Evolutionary conservation across 2,113 vertebrate genomes (phyloP), one percentile per base, ranked within the genome.

Genomic region (Psittacus erithacus): DNA sequence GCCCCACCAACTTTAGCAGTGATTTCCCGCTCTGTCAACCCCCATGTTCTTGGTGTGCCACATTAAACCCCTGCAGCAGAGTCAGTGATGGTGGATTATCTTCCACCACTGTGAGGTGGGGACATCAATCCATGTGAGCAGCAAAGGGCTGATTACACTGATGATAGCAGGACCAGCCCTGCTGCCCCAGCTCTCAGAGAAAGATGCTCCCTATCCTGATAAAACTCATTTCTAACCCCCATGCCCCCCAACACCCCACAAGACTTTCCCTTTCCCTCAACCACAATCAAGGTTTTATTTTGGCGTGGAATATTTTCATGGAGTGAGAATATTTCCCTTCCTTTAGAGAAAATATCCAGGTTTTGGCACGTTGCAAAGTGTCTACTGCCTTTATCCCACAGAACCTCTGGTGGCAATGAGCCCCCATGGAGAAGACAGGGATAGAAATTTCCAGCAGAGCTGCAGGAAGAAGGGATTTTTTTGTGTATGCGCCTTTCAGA

Each of bases 361-460:
- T 44, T 88, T 65, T 49, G 76, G 85, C 44, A 52, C 1, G 13
- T 7, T 63, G 46, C 71, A 67, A 46, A n/a, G 47, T 60, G 19
- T 19, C 88, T 39, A 1, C 47, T 59, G 88, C 53, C 70, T 75
- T 63, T n/a, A 6, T n/a, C 31, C 55, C 76, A 52, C 76, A 83
- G 6, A 92, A 33, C 68, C 87, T 68, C 47, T 33, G 60, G 82
- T 49, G 71, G 9, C 8, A 17, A 55, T 1, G 22, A 33, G 47
- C 63, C 62, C 93, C 90, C 0, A 4, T 16, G 39, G 93, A 83
- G 92, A 55, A 90, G 71, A 17, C 87, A 90, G 86, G 68, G 80
- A n/a, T 88, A 88, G 76, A 93, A 88, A 91, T 71, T 92, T 90
- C 93, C 82, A 86, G 73, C 38, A 43, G 80, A 84, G 86, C 69